Conservation (phyloP, 2,888 invertebrate species). For the Hirtodrosophila histrioides region DNA sequence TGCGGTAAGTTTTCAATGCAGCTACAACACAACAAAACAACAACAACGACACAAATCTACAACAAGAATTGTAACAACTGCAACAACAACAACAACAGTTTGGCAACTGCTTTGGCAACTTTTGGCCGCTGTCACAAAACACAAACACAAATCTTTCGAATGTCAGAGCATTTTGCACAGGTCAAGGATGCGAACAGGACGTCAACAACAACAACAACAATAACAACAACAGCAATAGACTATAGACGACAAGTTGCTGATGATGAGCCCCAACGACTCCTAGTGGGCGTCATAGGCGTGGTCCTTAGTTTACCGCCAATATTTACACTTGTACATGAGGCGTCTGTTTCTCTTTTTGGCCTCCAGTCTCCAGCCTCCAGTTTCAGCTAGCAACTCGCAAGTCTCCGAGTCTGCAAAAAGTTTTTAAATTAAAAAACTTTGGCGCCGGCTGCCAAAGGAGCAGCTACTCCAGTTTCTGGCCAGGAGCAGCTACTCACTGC, state of each 20-base stretch:
- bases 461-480: constrained; percentile 30
- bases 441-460: constrained; percentile 61
- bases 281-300: constrained; percentile 32
- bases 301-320: constrained; percentile 52
- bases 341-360: constrained; percentile 32
- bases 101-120: constrained; percentile 74
- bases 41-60: constrained; percentile 1
- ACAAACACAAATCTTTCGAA: constrained; percentile 72
- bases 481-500: constrained; percentile 11
- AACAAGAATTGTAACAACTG: constrained; percentile 7
- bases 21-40: constrained; percentile 13
- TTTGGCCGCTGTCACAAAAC: constrained; percentile 76
- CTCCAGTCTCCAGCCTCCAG: not conserved
- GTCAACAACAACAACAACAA: constrained; percentile 15
- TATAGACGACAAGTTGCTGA: constrained; percentile 45
- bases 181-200: constrained; percentile 67
- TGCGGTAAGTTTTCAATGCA: constrained; percentile 87
- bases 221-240: too few species aligned
- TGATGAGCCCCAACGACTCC: constrained; percentile 28
- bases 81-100: constrained; percentile 33
- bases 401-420: constrained; percentile 57
- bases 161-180: constrained; percentile 62
- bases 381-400: constrained; percentile 24
- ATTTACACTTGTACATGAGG: constrained; percentile 57
- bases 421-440: constrained; percentile 82